A percentile compares a stretch with the other conserved stretches of the same genome.
Evolutionary conservation across 2,113 vertebrate species (phyloP).

Genomic region (Gymnorhina tibicen): DNA sequence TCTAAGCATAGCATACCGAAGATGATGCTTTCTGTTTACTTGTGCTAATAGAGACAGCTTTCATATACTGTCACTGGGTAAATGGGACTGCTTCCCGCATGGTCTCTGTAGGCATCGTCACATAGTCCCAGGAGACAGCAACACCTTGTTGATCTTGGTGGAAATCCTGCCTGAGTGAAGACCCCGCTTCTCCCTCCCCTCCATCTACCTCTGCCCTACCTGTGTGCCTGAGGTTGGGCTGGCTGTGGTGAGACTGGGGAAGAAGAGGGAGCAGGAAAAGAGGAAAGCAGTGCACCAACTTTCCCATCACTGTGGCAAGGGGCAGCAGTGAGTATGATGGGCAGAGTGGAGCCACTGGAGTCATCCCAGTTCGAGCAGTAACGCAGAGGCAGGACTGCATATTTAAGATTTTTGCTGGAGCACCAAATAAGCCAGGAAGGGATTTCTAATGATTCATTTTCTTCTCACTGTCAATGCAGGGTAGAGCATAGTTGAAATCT

Average conservation of each 20-base stretch:
- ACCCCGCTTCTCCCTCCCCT: neutral
- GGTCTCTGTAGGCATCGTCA: neutral
- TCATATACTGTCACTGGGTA: neutral
- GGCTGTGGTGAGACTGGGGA: neutral
- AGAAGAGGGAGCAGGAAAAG: neutral
- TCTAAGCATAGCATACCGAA: neutral
- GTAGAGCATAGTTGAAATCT: neutral
- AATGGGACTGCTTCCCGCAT: neutral
- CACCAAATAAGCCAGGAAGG: neutral
- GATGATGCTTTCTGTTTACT: neutral
- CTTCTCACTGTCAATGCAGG: neutral
- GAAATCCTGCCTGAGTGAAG: neutral
- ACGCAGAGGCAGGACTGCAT: neutral
- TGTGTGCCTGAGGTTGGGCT: neutral
- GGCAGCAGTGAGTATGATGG: slow-evolving; percentile 23
- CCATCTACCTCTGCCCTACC: neutral
- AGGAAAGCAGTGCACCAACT: neutral
- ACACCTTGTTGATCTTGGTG: neutral
- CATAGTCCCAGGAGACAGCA: neutral
- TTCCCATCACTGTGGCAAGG: neutral
- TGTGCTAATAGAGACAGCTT: neutral
- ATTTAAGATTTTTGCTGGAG: neutral
- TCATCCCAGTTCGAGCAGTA: neutral
- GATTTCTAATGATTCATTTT: neutral
- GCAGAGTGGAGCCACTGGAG: neutral